Base-by-base conservation (phyloP, 2,888 invertebrate genomes). In the Yponomeuta malinellus region DNA sequence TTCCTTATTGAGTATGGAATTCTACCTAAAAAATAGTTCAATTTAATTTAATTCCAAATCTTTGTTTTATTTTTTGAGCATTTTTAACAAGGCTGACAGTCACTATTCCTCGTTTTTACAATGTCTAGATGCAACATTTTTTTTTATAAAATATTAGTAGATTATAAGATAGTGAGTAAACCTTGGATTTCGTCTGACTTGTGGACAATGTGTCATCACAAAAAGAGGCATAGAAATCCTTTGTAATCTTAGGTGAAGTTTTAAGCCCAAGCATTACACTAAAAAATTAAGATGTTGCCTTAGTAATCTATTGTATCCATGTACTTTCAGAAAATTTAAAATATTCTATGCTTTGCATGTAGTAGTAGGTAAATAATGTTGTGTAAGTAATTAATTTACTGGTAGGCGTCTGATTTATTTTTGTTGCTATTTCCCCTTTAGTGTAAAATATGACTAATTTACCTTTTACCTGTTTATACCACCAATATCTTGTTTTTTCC, bases 1-100 rank as follows among this genome's bases (percentile, higher is more conserved):
- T 98, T 96, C 86, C 93, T 99, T 6, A 95, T 97, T 73, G 98
- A 98, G 82, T 95, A 96, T 87, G 96, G 96, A 67, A 94, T 97
- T 86, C 87, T 97, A 72, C 94, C 95, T 69, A 96, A 97, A 81
- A 96, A 95, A 84, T 94, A 92, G 48, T 12, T 31, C 15, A 67
- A 29, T 31, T 10, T 23, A 15, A 29, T 72, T 31, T 67, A 52
- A 59, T 71, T 68, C 31, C 43, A 43, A 43, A 68, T 63, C 37
- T 23, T 71, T 69, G 63, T 63, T 33, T 71, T 71, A 43, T 63
- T 66, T 72, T 69, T 59, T 59, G 52, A 59, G 52, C 52, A 59
- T 59, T 59, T 59, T 59, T 2, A 59, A 59, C 12, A 59, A 59
- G 52, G 52, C 52, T 59, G 52, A 59, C 3, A 1, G 12, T 59